phyloP scores from a whole-genome alignment of 2,113 vertebrate species.

The Vireo altiloquus region DNA sequence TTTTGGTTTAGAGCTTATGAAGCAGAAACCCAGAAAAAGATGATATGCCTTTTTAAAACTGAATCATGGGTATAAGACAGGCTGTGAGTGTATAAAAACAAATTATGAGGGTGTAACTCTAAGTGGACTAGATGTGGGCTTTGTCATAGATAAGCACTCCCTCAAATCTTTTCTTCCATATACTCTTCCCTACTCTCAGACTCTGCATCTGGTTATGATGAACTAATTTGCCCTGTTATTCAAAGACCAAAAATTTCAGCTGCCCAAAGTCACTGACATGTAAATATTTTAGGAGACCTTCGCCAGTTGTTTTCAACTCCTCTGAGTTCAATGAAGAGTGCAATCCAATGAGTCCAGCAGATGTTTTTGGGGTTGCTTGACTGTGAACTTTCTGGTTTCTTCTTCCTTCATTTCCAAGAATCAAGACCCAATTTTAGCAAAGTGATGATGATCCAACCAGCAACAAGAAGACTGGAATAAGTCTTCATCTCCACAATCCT shows the following conservation, averaged over 20 bases:
- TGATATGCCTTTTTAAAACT: neutral
- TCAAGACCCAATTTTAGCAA: slow-evolving; percentile 46
- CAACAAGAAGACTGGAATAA: slow-evolving; percentile 13
- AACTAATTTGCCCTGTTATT: neutral
- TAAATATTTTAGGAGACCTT: slow-evolving; percentile 1
- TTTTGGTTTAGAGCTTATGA: neutral
- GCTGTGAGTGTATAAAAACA: neutral
- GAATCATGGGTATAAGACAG: neutral
- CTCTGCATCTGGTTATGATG: neutral
- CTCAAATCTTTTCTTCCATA: neutral
- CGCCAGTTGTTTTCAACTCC: neutral
- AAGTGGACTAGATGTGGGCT: neutral
- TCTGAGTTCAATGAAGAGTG: slow-evolving; percentile 11
- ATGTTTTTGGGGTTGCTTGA: slow-evolving; percentile 46
- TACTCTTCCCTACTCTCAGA: neutral
- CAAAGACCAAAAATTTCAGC: neutral
- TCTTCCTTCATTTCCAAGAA: slow-evolving; percentile 54
- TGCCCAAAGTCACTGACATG: neutral
- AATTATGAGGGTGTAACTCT: neutral
- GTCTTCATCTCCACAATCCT: neutral
- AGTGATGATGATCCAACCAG: neutral
- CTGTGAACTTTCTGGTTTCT: slow-evolving; percentile 42
- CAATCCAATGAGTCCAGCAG: slow-evolving; percentile 34
- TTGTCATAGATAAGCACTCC: neutral
- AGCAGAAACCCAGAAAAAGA: neutral